These are phyloP conservation scores for Brachionus rubens DNA, from an alignment of 1,140 invertebrate species.

Conservation along the genomic window DNA sequence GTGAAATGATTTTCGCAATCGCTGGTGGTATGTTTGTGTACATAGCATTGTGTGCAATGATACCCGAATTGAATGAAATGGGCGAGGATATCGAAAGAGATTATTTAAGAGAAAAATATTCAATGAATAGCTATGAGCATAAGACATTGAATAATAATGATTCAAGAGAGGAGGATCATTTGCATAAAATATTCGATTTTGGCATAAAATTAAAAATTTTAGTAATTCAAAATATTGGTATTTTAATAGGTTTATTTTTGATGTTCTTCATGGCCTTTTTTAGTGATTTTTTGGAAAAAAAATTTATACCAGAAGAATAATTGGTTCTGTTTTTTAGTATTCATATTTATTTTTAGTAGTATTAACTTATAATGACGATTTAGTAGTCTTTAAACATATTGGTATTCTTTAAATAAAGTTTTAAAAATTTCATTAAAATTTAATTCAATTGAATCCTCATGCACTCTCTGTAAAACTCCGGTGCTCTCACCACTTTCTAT, in stretches of 20 bases:
- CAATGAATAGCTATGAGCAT: neutral
- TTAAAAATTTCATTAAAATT: no score
- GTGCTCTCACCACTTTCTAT: no score
- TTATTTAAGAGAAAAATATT: conserved; percentile 20
- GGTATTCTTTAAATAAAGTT: no score
- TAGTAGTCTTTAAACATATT: no score
- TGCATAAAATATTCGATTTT: conserved; percentile 14
- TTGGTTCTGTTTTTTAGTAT: no score
- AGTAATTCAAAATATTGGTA: conserved; percentile 40
- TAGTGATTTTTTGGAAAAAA: no score
- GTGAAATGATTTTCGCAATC: conserved; percentile 65
- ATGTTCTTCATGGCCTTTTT: conserved; percentile 40
- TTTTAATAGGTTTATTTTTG: conserved; percentile 31
- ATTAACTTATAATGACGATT: no score
- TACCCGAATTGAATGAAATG: conserved; percentile 39
- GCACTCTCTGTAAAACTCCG: no score
- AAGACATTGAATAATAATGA: neutral
- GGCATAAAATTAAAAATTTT: conserved; percentile 35
- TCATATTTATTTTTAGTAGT: no score
- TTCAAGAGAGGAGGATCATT: neutral
- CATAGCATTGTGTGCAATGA: conserved; percentile 67
- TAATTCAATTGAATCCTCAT: no score
- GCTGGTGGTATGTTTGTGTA: conserved; percentile 69
- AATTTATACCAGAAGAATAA: no score
- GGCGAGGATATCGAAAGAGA: conserved; percentile 44